phyloP scores from a whole-genome alignment of 2,888 invertebrate genomes.

The Sesamia inferens region DNA sequence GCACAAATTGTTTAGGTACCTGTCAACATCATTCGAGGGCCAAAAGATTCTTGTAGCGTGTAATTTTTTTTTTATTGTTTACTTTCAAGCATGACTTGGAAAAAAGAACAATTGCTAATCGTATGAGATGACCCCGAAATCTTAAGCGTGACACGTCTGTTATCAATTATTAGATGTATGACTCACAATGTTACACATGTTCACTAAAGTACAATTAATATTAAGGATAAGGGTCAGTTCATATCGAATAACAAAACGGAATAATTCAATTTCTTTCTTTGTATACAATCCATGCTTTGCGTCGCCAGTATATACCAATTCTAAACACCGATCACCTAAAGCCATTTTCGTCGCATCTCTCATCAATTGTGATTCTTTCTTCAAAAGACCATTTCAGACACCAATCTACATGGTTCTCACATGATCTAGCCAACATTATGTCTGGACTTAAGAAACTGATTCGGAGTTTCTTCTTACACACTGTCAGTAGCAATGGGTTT shows the following conservation, averaged over 20 bases:
- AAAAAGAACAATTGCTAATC: constrained; percentile 20
- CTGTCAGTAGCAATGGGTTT: no score
- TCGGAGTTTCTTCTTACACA: background rate
- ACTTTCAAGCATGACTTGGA: constrained; percentile 18
- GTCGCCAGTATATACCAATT: background rate
- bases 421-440: background rate
- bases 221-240: background rate
- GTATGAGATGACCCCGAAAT: constrained; percentile 16
- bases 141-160: constrained; percentile 1
- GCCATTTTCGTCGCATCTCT: background rate
- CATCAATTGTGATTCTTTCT: background rate
- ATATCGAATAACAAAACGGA: background rate
- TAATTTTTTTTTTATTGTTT: background rate
- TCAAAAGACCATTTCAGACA: background rate
- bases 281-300: background rate
- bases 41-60: background rate
- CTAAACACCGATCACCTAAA: background rate
- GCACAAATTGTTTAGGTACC: background rate
- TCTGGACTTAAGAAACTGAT: background rate
- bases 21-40: background rate
- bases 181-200: constrained; percentile 14
- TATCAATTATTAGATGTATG: constrained; percentile 5
- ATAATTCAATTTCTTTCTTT: background rate
- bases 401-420: background rate
- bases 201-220: background rate